These are phyloP conservation scores for Arremon aurantiirostris DNA, from an alignment of 2,797 vertebrate species.

Conservation along the genomic window DNA sequence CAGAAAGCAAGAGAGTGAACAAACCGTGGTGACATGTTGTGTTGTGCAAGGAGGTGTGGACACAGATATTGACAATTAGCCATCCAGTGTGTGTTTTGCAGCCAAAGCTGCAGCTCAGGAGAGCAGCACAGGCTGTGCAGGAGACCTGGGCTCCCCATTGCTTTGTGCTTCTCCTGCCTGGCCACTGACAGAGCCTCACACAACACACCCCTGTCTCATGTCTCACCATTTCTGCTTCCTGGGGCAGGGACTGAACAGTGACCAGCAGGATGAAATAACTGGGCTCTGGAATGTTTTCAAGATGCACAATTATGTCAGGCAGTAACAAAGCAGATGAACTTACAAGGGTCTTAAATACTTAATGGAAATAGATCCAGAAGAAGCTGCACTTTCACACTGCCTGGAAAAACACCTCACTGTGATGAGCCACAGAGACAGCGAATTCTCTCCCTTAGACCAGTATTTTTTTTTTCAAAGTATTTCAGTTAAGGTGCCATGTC, in stretches of 20 bases:
- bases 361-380: background rate
- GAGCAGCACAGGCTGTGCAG: rapidly evolving
- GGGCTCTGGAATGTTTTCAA: background rate
- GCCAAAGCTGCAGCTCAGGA: background rate
- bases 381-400: background rate
- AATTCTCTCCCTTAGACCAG: background rate
- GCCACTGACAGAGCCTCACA: background rate
- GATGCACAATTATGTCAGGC: background rate
- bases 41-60: background rate
- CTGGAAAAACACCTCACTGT: background rate
- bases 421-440: background rate
- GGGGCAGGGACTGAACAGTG: background rate
- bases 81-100: background rate
- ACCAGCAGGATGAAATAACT: background rate
- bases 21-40: background rate
- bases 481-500: background rate
- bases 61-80: background rate
- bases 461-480: background rate
- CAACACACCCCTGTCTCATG: background rate
- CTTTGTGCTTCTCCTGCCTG: background rate
- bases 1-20: background rate
- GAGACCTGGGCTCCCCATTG: background rate
- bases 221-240: background rate
- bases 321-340: background rate
- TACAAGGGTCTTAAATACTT: background rate